These are phyloP conservation scores for Parnassius glacialis DNA, from an alignment of 2,888 invertebrate genomes.

Conservation along the genomic window DNA sequence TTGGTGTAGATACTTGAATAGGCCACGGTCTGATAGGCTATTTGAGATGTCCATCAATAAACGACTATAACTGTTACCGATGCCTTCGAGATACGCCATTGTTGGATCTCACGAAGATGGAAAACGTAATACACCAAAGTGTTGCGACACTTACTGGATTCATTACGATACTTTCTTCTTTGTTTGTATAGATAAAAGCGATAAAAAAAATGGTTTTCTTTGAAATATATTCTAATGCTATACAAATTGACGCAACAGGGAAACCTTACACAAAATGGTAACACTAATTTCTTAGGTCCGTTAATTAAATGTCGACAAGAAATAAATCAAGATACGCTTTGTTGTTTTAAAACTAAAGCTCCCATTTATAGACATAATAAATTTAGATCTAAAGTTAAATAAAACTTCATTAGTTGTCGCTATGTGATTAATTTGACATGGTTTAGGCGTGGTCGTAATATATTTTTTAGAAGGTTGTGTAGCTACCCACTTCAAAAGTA, in stretches of 20 bases:
- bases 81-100: slow-evolving; percentile 25
- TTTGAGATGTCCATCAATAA: slow-evolving; percentile 32
- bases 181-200: background rate
- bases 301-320: background rate
- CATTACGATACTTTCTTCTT: slow-evolving; percentile 14
- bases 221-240: no score
- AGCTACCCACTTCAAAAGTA: background rate
- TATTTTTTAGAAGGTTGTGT: slow-evolving; percentile 5
- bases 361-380: slow-evolving; percentile 11
- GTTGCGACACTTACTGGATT: slow-evolving; percentile 17
- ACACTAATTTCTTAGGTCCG: background rate
- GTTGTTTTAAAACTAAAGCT: background rate
- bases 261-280: no score
- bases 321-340: background rate
- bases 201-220: no score
- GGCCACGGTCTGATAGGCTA: slow-evolving; percentile 29
- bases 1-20: slow-evolving; percentile 25
- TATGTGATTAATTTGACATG: slow-evolving; percentile 19
- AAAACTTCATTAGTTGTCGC: slow-evolving; percentile 20
- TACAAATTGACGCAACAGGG: no score
- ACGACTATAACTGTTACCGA: slow-evolving; percentile 28
- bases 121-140: slow-evolving; percentile 1
- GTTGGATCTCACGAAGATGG: slow-evolving; percentile 15
- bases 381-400: slow-evolving; percentile 8
- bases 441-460: slow-evolving; percentile 12